phyloP scores from a whole-genome alignment of 2,113 vertebrate species.

The Athene cunicularia region DNA sequence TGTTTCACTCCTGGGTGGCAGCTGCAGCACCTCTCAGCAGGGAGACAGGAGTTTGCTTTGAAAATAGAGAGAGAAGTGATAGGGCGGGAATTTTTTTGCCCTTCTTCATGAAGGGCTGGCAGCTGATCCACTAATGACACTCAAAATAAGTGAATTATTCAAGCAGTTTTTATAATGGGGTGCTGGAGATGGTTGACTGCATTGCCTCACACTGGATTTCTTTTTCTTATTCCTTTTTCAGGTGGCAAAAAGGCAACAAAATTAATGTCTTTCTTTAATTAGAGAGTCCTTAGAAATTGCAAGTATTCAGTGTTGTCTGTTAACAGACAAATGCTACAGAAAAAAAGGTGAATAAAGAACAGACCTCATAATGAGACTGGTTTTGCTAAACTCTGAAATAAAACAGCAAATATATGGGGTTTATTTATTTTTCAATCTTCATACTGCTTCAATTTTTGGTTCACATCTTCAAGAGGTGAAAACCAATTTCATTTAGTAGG shows the following conservation, averaged over 20 bases:
- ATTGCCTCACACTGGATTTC: constrained; percentile 7
- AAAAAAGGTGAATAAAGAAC: constrained; percentile 39
- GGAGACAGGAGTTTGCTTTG: not conserved
- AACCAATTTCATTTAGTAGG: constrained; percentile 24
- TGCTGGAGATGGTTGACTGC: constrained; percentile 15
- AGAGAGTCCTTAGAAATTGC: constrained; percentile 12
- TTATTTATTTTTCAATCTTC: constrained; percentile 40
- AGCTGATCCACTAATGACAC: not conserved
- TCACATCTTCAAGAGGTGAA: not conserved
- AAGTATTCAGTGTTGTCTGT: not conserved
- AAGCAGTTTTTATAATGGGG: constrained; percentile 22
- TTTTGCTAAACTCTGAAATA: constrained; percentile 48
- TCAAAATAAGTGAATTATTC: constrained; percentile 63
- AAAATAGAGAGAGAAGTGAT: not conserved
- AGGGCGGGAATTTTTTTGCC: not conserved
- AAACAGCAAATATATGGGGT: not conserved
- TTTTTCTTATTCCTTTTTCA: constrained; percentile 22
- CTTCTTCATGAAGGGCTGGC: not conserved
- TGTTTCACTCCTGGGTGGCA: not conserved
- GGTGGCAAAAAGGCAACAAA: not conserved
- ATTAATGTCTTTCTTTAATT: not conserved
- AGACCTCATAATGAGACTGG: constrained; percentile 30
- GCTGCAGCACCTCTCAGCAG: not conserved
- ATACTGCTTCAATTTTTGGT: not conserved
- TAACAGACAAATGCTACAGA: not conserved